These are phyloP conservation scores for Drosophila bifasciata DNA, from an alignment of 1,140 invertebrate species.

Conservation along the genomic window DNA sequence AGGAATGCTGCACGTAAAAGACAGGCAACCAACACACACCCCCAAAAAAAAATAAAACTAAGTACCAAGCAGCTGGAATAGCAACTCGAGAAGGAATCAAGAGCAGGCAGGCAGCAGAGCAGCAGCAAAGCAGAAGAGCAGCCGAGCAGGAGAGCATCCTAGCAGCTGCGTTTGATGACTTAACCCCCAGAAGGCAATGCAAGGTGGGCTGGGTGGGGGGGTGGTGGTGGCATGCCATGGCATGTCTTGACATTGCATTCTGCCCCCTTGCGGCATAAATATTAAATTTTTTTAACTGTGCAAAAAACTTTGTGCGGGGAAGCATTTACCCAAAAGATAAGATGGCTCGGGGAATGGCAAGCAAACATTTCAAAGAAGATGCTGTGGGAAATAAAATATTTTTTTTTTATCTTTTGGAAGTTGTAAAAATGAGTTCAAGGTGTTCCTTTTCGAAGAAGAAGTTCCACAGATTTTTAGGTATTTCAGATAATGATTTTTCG, in stretches of 20 bases:
- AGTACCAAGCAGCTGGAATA: constrained; percentile 1
- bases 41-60: constrained; percentile 14
- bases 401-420: too few species aligned
- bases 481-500: too few species aligned
- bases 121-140: constrained; percentile 5
- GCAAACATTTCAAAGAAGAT: too few species aligned
- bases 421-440: too few species aligned
- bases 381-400: too few species aligned
- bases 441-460: too few species aligned
- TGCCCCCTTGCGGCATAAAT: constrained; percentile 17
- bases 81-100: too few species aligned
- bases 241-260: constrained; percentile 45
- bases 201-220: constrained; percentile 1
- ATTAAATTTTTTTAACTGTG: constrained; percentile 7
- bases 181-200: background rate
- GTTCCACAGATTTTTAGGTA: too few species aligned
- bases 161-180: constrained; percentile 69
- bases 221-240: background rate
- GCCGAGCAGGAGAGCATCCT: constrained; percentile 2
- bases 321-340: background rate
- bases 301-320: background rate
- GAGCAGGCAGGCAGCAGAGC: constrained; percentile 6
- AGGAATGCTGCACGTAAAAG: constrained; percentile 20
- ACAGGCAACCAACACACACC: background rate
- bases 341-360: too few species aligned